Evolutionary conservation across 2,797 vertebrate species (phyloP).

Genomic region (Rhinogobio ventralis): DNA sequence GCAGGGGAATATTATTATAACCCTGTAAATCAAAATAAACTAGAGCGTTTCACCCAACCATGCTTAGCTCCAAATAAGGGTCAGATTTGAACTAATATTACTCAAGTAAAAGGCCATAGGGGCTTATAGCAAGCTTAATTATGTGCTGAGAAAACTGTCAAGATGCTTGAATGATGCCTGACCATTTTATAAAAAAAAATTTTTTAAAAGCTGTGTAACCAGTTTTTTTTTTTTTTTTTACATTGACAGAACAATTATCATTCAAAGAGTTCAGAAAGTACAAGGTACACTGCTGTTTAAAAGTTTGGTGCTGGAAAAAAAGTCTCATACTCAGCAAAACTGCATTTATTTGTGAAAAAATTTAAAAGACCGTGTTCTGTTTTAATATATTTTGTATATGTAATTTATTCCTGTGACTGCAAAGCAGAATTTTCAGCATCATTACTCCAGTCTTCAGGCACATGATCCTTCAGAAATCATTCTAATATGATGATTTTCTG

Average conservation of each 20-base stretch:
- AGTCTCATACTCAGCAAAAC: neutral
- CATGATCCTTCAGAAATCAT: neutral
- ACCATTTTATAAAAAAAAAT: neutral
- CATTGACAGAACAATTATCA: neutral
- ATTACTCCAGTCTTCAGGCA: neutral
- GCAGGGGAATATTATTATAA: conserved; percentile 57
- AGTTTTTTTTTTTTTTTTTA: neutral
- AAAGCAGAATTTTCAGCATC: neutral
- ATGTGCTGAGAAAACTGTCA: conserved; percentile 18
- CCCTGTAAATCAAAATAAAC: conserved; percentile 60
- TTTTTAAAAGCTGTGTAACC: neutral
- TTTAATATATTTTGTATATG: neutral
- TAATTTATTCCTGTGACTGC: neutral
- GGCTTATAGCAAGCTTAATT: conserved; percentile 38
- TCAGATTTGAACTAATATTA: conserved; percentile 55
- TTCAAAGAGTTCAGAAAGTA: neutral
- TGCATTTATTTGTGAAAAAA: neutral
- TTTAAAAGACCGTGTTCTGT: neutral
- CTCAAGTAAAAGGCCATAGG: conserved; percentile 48
- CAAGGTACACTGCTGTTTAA: neutral
- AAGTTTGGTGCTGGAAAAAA: neutral
- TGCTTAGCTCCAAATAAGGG: conserved; percentile 57
- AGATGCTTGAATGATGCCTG: conserved; percentile 22
- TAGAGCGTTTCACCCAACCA: conserved; percentile 47
- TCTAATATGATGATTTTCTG: neutral